Base-by-base conservation (phyloP, 2,113 vertebrate genomes). In the Charadrius vociferus region DNA sequence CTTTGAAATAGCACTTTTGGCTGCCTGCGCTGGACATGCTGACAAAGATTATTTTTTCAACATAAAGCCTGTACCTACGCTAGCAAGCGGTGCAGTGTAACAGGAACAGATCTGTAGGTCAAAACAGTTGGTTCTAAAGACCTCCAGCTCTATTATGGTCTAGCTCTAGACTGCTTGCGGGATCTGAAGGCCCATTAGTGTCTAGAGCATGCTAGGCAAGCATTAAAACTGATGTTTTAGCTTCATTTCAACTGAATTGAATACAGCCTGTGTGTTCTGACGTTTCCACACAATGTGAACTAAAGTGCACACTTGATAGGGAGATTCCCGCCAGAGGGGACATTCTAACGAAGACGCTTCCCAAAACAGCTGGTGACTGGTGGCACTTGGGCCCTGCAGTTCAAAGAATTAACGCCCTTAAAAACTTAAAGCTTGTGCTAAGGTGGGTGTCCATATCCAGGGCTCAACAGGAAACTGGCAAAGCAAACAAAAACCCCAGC, bases 21-120 rank as follows among this genome's bases (percentile, higher is more conserved):
- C 74, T 50, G n/a, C 49, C 61, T 75, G 19, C 12, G 75, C 4
- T 37, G 37, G 32, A 55, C 17, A 26, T 9, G 6, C 22, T n/a
- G 20, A 47, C 1, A 80, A 34, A 9, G 1, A 32, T 7, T 84
- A 21, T 14, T 71, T 81, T 49, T 85, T 41, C 29, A n/a, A 7
- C 6, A 23, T 20, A 52, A 77, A 75, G 3, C 2, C 30, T 37
- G 8, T 30, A 65, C 6, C 2, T 59, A 47, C 1, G 0, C 34
- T 53, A 75, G 10, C 19, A 34, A 84, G 49, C 1, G 2, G 30
- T 22, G 37, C 21, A 56, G 34, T 21, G 56, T 27, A 74, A 53
- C 0, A 1, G 19, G 7, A 68, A 70, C 10, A 58, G 34, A 14
- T 21, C 12, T 80, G 7, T 21, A 10, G 17, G 15, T 10, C 12